Conservation (phyloP, 2,113 vertebrate genomes). For the Telmatochromis brichardi region DNA sequence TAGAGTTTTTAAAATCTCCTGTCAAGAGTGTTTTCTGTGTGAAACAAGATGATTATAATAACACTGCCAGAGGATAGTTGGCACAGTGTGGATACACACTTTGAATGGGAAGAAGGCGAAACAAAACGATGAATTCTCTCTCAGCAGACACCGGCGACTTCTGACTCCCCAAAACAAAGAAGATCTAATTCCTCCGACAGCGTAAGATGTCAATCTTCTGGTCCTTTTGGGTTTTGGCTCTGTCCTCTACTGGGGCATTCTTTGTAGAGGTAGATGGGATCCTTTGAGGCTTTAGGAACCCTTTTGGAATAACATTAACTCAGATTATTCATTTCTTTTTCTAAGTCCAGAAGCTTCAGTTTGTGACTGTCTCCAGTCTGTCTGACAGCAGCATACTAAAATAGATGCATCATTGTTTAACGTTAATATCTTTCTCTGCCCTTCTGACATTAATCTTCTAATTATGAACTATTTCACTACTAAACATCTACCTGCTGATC, state of each 20-base stretch:
- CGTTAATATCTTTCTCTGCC: not conserved
- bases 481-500: not conserved
- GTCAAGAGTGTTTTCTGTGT: not conserved
- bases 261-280: conserved; percentile 17
- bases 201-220: conserved; percentile 61
- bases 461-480: not conserved
- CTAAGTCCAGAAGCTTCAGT: not conserved
- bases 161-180: conserved; percentile 38
- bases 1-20: not conserved
- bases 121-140: conserved; percentile 58
- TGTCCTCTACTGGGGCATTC: conserved; percentile 25
- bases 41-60: not conserved
- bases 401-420: not conserved
- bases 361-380: not conserved
- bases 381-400: not conserved
- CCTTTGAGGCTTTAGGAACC: not conserved
- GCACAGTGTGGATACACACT: not conserved
- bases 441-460: not conserved
- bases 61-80: not conserved
- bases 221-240: conserved; percentile 25
- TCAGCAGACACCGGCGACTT: conserved; percentile 60
- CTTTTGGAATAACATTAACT: conserved; percentile 33
- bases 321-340: conserved; percentile 30
- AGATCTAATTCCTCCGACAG: conserved; percentile 60
- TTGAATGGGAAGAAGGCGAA: not conserved